Conservation (phyloP, 2,888 invertebrate species). For the Syritta pipiens region DNA sequence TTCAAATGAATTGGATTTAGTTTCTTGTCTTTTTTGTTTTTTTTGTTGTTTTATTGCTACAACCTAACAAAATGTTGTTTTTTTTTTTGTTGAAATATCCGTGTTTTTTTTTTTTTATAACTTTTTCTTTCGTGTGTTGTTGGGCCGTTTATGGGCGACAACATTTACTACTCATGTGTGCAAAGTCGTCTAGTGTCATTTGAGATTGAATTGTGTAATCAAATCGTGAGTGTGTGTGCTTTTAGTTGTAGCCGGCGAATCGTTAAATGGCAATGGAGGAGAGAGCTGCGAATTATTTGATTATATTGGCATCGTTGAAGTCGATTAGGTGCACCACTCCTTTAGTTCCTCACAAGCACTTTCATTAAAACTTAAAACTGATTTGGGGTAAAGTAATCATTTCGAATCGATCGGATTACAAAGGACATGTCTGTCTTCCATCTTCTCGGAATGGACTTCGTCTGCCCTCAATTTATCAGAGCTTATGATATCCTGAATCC, state of each 20-base stretch:
- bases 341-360: too few species aligned
- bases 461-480: too few species aligned
- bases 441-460: too few species aligned
- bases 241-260: too few species aligned
- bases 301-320: constrained; percentile 42
- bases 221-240: constrained; percentile 2
- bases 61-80: constrained; percentile 24
- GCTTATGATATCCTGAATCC: constrained; percentile 10
- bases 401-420: too few species aligned
- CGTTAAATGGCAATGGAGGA: background rate
- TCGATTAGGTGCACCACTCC: constrained; percentile 46
- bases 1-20: constrained; percentile 46
- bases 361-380: too few species aligned
- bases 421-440: too few species aligned
- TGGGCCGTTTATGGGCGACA: constrained; percentile 60
- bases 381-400: too few species aligned
- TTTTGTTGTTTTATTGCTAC: background rate
- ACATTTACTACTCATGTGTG: constrained; percentile 57
- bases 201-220: constrained; percentile 53
- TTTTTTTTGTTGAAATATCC: constrained; percentile 9
- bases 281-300: constrained; percentile 37
- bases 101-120: constrained; percentile 6
- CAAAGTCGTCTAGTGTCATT: constrained; percentile 50
- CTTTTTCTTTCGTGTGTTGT: constrained; percentile 36
- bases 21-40: background rate